These are phyloP conservation scores for Cavia aperea DNA, from an alignment of 2,113 vertebrate genomes.

Conservation along the genomic window DNA sequence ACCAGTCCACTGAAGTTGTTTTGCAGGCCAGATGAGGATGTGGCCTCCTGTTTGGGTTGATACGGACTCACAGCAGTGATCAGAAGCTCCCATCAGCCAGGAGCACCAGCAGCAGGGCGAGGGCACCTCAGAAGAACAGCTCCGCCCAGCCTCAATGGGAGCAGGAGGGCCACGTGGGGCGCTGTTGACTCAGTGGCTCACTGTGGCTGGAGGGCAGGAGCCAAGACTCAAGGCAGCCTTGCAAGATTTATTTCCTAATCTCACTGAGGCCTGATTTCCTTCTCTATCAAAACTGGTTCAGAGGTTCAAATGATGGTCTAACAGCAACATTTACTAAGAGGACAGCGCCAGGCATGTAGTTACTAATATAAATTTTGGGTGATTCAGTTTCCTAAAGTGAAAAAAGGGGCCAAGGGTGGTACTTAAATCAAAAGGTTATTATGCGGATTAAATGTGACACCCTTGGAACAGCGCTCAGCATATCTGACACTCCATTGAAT, in stretches of 20 bases:
- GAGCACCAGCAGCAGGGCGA: not conserved
- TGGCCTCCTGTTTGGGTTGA: not conserved
- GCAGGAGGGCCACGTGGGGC: not conserved
- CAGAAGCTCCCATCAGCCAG: not conserved
- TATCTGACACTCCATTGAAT: not conserved
- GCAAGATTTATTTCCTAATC: not conserved
- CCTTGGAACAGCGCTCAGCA: not conserved
- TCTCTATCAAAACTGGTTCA: not conserved
- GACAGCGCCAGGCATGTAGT: not conserved
- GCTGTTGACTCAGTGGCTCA: not conserved
- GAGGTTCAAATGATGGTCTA: not conserved
- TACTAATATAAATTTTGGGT: not conserved
- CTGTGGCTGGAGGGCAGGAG: not conserved
- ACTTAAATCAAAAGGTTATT: not conserved
- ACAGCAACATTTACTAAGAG: not conserved
- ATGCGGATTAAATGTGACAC: not conserved
- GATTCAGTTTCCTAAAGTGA: not conserved
- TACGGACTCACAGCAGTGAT: not conserved
- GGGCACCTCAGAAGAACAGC: not conserved
- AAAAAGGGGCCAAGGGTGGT: not conserved
- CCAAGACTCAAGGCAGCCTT: fast-evolving
- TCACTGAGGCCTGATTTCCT: not conserved
- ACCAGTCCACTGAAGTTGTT: not conserved
- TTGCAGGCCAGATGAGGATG: not conserved
- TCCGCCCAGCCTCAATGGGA: not conserved